Evolutionary conservation across 2,113 vertebrate genomes (phyloP).

Genomic region (Thunnus thynnus): DNA sequence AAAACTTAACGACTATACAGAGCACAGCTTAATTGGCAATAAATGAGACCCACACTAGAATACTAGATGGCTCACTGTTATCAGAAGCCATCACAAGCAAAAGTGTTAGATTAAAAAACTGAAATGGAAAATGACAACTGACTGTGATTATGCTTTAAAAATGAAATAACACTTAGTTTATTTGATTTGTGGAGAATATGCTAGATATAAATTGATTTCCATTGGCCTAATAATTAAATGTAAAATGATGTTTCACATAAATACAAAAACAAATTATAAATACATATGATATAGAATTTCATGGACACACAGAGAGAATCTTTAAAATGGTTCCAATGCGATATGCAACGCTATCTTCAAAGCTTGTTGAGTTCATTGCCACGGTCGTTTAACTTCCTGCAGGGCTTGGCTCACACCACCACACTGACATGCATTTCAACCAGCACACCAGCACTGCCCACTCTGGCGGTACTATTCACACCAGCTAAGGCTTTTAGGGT

Average conservation of each 20-base stretch:
- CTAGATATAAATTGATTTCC: not conserved
- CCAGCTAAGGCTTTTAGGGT: conserved; percentile 56
- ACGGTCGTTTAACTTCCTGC: conserved; percentile 49
- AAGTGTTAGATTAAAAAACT: not conserved
- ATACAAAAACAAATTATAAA: conserved; percentile 14
- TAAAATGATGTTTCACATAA: not conserved
- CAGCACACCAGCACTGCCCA: conserved; percentile 57
- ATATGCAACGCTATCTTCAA: conserved; percentile 51
- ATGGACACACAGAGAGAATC: conserved; percentile 32
- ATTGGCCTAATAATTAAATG: not conserved
- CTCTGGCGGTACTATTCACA: conserved; percentile 56
- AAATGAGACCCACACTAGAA: conserved; percentile 2
- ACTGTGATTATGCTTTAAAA: not conserved
- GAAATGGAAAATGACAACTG: not conserved
- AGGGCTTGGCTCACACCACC: conserved; percentile 13
- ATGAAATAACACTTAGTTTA: not conserved
- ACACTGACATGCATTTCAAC: conserved; percentile 46
- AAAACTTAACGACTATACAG: conserved; percentile 6
- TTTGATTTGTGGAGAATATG: conserved; percentile 9
- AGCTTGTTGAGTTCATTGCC: conserved; percentile 50
- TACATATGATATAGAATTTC: conserved; percentile 22
- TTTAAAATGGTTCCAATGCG: conserved; percentile 33
- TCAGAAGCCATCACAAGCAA: not conserved
- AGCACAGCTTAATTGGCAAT: conserved; percentile 2
- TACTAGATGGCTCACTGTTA: not conserved